These are phyloP conservation scores for Pyrochroa serraticornis DNA, from an alignment of 2,888 invertebrate genomes.

Conservation along the genomic window DNA sequence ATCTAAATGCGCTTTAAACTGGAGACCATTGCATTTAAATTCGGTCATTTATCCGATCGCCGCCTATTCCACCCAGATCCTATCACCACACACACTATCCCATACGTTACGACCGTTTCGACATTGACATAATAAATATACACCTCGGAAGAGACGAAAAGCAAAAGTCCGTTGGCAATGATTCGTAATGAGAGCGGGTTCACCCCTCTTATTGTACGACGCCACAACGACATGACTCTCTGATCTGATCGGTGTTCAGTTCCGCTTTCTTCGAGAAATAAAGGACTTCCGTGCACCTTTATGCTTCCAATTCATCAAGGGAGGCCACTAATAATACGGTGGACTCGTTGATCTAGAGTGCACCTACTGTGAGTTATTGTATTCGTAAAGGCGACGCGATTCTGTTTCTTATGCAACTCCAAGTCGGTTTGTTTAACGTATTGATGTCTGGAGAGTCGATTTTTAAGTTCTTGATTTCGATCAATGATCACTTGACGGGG, in stretches of 20 bases:
- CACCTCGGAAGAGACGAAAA: too few species aligned
- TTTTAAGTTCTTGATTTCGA: slow-evolving; percentile 44
- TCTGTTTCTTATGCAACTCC: slow-evolving; percentile 35
- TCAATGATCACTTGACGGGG: slow-evolving; percentile 8
- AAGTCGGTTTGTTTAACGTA: slow-evolving; percentile 48
- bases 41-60: slow-evolving; percentile 48
- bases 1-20: slow-evolving; percentile 59
- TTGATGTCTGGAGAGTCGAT: slow-evolving; percentile 53
- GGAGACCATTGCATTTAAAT: slow-evolving; percentile 58
- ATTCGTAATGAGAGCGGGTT: slow-evolving; percentile 46
- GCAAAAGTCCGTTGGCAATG: slow-evolving; percentile 8
- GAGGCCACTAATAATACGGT: slow-evolving; percentile 56
- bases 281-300: slow-evolving; percentile 58
- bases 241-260: slow-evolving; percentile 56
- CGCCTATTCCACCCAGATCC: slow-evolving; percentile 2
- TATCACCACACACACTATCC: slow-evolving; percentile 22
- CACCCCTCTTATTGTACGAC: slow-evolving; percentile 42
- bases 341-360: slow-evolving; percentile 49
- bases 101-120: neutral
- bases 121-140: neutral
- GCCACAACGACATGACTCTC: slow-evolving; percentile 53
- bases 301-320: slow-evolving; percentile 51
- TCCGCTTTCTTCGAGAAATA: slow-evolving; percentile 53
- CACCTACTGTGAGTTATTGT: slow-evolving; percentile 50
- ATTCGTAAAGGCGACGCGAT: slow-evolving; percentile 39